These are phyloP conservation scores for Ascaphus truei DNA, from an alignment of 2,113 vertebrate genomes.

Conservation along the genomic window DNA sequence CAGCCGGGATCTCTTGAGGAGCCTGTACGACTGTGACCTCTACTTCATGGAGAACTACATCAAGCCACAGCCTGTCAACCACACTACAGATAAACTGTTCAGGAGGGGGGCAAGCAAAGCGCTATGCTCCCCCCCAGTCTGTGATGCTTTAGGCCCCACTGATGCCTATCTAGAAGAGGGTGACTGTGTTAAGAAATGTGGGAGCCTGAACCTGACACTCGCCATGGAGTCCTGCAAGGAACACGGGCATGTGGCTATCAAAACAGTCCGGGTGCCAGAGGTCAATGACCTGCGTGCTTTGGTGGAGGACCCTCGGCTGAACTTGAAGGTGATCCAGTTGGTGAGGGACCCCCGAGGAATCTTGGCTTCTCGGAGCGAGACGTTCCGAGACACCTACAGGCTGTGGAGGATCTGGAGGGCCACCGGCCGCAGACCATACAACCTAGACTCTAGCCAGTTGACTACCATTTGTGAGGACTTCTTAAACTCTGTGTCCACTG, in stretches of 20 bases:
- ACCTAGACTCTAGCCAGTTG: conserved; percentile 85
- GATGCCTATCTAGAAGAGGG: conserved; percentile 85
- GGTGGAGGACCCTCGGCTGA: conserved; percentile 89
- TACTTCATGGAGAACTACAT: conserved; percentile 95
- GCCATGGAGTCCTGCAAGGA: conserved; percentile 82
- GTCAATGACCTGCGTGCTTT: conserved; percentile 83
- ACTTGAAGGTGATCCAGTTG: conserved; percentile 93
- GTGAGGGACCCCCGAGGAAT: conserved; percentile 92
- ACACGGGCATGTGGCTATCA: conserved; percentile 85
- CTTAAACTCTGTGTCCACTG: conserved; percentile 83
- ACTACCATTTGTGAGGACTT: conserved; percentile 93
- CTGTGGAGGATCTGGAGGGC: conserved; percentile 95
- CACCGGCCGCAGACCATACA: conserved; percentile 87
- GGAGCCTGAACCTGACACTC: conserved; percentile 80
- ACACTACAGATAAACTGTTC: conserved; percentile 89
- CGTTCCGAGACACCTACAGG: conserved; percentile 90
- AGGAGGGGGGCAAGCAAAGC: conserved; percentile 88
- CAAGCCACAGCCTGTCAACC: conserved; percentile 83
- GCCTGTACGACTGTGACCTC: conserved; percentile 88
- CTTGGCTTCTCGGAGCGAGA: conserved; percentile 89
- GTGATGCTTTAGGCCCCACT: conserved; percentile 63
- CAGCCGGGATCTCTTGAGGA: conserved; percentile 86
- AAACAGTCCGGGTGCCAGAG: conserved; percentile 88
- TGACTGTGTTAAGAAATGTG: conserved; percentile 87
- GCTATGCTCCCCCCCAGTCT: conserved; percentile 85